Evolutionary conservation across 2,113 vertebrate genomes (phyloP), one percentile per base, ranked within the genome.

Genomic region (Chaetorhynchus papuensis): DNA sequence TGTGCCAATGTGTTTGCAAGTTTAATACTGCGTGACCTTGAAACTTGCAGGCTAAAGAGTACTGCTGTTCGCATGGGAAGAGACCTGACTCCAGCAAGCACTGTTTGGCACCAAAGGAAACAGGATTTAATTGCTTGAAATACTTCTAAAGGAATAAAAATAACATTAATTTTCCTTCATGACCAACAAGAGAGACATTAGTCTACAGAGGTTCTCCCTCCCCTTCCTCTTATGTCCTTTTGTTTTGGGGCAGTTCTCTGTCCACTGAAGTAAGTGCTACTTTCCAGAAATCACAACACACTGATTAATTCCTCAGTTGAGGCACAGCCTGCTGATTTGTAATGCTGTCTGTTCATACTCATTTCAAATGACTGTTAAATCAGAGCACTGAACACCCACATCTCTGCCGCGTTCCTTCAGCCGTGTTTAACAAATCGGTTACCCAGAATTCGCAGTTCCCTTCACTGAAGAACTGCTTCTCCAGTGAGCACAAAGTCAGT

Each of bases 311-410:
- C 87, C 90, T 94, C 50, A 74, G 71, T 76, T 95, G 96, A 93
- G 91, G 77, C 74, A 57, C 90, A 96, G 96, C 93, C 49, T 79
- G 83, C 86, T 95, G 88, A 96, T 95, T 85, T 87, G 64, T 72
- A 83, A 83, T 77, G 87, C 89, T 96, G 75, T 87, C 89, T 87
- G 76, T 97, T 97, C 97, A 94, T 92, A 89, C 93, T 87, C n/a
- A 63, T 90, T 95, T 97, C 80, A 96, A 97, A 95, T 94, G 84
- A 82, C 92, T 97, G 92, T 97, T 98, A 97, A 97, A 97, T 96
- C 75, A 42, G 92, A 91, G 92, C 84, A 53, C 78, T 64, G 47
- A 93, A 92, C 91, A 70, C 97, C 96, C 96, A 91, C 90, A 79
- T 94, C 96, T 92, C 79, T 74, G 30, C 84, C 7, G 1, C 94